Evolutionary conservation across 2,113 vertebrate genomes (phyloP).

Genomic region (Saguinus imperator): DNA sequence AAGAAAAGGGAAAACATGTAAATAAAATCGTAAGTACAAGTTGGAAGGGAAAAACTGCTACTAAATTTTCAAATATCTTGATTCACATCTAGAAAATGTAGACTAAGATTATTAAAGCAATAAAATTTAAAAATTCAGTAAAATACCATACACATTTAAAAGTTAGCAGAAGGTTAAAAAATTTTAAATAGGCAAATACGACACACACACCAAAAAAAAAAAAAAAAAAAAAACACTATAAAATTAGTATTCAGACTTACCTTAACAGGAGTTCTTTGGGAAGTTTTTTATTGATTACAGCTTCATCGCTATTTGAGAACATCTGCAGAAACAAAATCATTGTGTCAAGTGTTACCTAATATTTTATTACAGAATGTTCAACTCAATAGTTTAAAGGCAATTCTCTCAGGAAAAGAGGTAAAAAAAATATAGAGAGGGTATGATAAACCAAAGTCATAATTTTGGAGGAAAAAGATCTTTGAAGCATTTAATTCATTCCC

Average conservation of each 20-base stretch:
- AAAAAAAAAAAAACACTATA: background rate
- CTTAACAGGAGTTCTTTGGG: slow-evolving; percentile 97
- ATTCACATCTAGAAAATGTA: background rate
- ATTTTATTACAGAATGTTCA: slow-evolving; percentile 38
- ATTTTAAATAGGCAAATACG: slow-evolving; percentile 18
- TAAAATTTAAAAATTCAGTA: slow-evolving; percentile 31
- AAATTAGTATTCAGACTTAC: slow-evolving; percentile 82
- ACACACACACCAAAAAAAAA: background rate
- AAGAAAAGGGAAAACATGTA: background rate
- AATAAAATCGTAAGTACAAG: background rate
- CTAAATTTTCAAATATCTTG: slow-evolving; percentile 17
- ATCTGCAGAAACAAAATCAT: slow-evolving; percentile 87
- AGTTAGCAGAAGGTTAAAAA: background rate
- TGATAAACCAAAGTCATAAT: background rate
- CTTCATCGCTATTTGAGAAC: slow-evolving; percentile 99
- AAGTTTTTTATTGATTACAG: slow-evolving; percentile 98
- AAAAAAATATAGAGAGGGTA: background rate
- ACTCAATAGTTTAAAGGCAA: slow-evolving; percentile 13
- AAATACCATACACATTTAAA: background rate
- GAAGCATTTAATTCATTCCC: background rate
- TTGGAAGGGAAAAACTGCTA: background rate
- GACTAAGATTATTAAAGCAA: background rate
- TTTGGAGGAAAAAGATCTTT: slow-evolving; percentile 50
- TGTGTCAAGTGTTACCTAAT: slow-evolving; percentile 52
- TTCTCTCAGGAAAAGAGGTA: background rate